Evolutionary conservation across 1,140 invertebrate species (phyloP), one percentile per base, ranked within the genome.

Genomic region (Dendroctonus valens): DNA sequence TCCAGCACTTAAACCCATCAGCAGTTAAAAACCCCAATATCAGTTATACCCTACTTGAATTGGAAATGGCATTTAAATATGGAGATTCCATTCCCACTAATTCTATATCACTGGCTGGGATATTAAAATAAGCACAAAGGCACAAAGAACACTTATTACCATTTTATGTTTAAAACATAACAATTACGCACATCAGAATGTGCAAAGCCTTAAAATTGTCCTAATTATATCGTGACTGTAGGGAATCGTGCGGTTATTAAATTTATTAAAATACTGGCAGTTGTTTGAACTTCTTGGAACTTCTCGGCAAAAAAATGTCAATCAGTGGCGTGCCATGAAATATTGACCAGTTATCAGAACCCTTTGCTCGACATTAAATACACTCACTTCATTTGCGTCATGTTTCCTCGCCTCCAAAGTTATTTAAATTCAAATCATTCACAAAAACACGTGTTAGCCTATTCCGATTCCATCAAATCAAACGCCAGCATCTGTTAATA

Each of bases 171-270:
- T 15, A 46, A 61, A 62, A 59, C 59, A 38, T 46, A 52, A 59
- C 55, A 68, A 63, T 68, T 68, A 63, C 59, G 44, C 44, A 41
- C 52, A 65, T 65, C 41, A 52, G 57, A 68, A 63, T 63, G 49
- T 55, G 53, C 53, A 44, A 41, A 44, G 63, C 15, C 65, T 67
- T 59, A 46, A 73, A 73, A 73, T 73, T 70, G 70, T 73, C 70
- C 62, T 67, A 71, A 72, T 72, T 72, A 73, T 72, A 73, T 72
- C 72, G 72, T 73, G 70, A 73, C 72, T 69, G 62, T 61, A 65
- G 52, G 70, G 69, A 73, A 73, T 73, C 70, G 72, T 73, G 72
- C 63, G 15, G 70, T 70, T 72, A 72, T 72, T 72, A 71, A 72
- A 70, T 70, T 74, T 72, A 72, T 73, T 72, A 72, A 73, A 73